Evolutionary conservation across 2,888 invertebrate genomes (phyloP).

Genomic region (Ectemnius lituratus): DNA sequence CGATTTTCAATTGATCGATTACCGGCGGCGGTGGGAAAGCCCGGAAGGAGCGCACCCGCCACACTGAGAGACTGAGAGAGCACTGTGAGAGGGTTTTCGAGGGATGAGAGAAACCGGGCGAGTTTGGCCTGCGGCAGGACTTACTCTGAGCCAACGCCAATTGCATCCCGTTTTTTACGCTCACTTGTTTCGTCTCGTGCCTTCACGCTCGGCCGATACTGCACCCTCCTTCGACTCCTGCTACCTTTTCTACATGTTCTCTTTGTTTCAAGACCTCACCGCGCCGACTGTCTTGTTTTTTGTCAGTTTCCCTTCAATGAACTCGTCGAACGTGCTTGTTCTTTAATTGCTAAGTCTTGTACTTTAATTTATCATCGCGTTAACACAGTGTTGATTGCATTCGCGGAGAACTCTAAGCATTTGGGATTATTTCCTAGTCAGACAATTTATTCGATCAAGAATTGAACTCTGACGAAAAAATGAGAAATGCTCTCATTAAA

Average conservation of each 20-base stretch:
- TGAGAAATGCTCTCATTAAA: too few species aligned
- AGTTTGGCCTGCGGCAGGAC: constrained; percentile 61
- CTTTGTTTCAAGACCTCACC: constrained; percentile 50
- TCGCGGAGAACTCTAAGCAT: too few species aligned
- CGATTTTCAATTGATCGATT: constrained; percentile 77
- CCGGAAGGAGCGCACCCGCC: constrained; percentile 50
- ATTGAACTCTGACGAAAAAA: too few species aligned
- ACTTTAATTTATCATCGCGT: constrained; percentile 18
- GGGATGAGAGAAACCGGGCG: constrained; percentile 21
- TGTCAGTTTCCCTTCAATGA: neutral
- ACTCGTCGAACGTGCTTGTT: too few species aligned
- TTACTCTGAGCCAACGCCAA: constrained; percentile 69
- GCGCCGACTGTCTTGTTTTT: constrained; percentile 43
- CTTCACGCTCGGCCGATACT: constrained; percentile 57
- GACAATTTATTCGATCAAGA: too few species aligned
- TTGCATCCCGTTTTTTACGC: constrained; percentile 71
- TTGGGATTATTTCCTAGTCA: too few species aligned
- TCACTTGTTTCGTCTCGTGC: constrained; percentile 63
- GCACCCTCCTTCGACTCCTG: constrained; percentile 16
- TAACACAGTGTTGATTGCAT: neutral
- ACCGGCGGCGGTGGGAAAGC: constrained; percentile 54
- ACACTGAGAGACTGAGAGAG: constrained; percentile 25
- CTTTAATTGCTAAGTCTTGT: constrained; percentile 11
- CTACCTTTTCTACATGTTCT: constrained; percentile 36
- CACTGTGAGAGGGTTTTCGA: neutral